A percentile compares a stretch with the other conserved stretches of the same genome.
Evolutionary conservation across 2,113 vertebrate species (phyloP).

Genomic region (Myodes glareolus): DNA sequence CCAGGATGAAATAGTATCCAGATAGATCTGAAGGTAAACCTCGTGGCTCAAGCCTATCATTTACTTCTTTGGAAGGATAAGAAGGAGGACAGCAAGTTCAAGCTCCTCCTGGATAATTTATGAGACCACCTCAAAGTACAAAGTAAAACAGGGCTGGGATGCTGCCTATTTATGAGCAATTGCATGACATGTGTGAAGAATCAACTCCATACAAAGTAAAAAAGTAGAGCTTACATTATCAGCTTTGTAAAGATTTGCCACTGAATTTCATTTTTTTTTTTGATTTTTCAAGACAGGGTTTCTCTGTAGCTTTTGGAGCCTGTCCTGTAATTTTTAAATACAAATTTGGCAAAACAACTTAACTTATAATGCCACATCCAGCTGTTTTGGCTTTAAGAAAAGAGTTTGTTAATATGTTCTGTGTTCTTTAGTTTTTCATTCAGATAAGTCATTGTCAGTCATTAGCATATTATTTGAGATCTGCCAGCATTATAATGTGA

Average conservation of each 20-base stretch:
- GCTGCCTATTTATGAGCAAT: too few species aligned
- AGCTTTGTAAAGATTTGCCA: neutral
- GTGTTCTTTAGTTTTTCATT: neutral
- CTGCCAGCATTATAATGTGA: neutral
- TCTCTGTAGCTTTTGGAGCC: too few species aligned
- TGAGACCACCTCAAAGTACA: neutral
- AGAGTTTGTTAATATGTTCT: neutral
- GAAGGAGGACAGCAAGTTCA: neutral
- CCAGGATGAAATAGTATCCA: neutral
- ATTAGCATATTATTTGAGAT: neutral
- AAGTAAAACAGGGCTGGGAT: neutral
- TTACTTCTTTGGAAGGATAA: too few species aligned
- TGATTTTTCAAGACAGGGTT: too few species aligned
- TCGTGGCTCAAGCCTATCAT: neutral
- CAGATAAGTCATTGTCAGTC: neutral
- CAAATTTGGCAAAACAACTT: neutral
- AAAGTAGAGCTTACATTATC: neutral
- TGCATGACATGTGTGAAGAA: neutral
- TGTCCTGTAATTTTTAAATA: neutral
- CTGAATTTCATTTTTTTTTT: too few species aligned
- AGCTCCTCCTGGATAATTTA: neutral
- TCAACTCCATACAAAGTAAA: neutral
- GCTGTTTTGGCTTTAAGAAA: neutral
- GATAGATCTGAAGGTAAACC: neutral
- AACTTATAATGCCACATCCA: neutral